A percentile compares a stretch with the other conserved stretches of the same genome.
These are phyloP conservation scores for Syngnathus typhle DNA, from an alignment of 2,113 vertebrate species.

Conservation along the genomic window DNA sequence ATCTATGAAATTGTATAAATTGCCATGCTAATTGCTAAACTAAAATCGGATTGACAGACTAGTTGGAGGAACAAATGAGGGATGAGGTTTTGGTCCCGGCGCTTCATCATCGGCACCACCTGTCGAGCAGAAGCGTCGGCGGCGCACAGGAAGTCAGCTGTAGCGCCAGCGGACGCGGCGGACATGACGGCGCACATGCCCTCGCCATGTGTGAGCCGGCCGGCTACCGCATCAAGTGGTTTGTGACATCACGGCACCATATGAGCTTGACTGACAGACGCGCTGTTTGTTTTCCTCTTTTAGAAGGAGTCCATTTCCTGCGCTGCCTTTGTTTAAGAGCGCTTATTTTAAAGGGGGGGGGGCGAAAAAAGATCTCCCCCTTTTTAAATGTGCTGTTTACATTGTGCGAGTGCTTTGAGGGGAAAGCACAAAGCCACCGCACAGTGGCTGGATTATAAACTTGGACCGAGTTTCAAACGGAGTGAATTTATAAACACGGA, in stretches of 20 bases:
- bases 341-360: conserved; percentile 32
- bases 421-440: conserved; percentile 67
- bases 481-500: conserved; percentile 66
- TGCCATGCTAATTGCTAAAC: too few relatives aligned
- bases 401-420: conserved; percentile 65
- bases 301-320: conserved; percentile 65
- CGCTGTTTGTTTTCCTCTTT: conserved; percentile 64
- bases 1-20: neutral
- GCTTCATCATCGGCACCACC: conserved; percentile 41
- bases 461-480: conserved; percentile 72
- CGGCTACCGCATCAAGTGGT: conserved; percentile 18
- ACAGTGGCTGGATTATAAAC: conserved; percentile 72
- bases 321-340: conserved; percentile 69
- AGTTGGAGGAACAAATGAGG: conserved; percentile 22
- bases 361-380: conserved; percentile 46
- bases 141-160: conserved; percentile 45
- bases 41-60: too few relatives aligned
- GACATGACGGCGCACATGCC: conserved; percentile 19
- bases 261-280: conserved; percentile 59
- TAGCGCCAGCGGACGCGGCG: conserved; percentile 16
- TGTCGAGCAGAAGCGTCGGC: conserved; percentile 30
- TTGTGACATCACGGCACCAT: conserved; percentile 44
- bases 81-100: conserved; percentile 32
- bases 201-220: conserved; percentile 35
- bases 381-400: conserved; percentile 64